phyloP scores from a whole-genome alignment of 2,797 vertebrate species.

The Pogoniulus pusillus region DNA sequence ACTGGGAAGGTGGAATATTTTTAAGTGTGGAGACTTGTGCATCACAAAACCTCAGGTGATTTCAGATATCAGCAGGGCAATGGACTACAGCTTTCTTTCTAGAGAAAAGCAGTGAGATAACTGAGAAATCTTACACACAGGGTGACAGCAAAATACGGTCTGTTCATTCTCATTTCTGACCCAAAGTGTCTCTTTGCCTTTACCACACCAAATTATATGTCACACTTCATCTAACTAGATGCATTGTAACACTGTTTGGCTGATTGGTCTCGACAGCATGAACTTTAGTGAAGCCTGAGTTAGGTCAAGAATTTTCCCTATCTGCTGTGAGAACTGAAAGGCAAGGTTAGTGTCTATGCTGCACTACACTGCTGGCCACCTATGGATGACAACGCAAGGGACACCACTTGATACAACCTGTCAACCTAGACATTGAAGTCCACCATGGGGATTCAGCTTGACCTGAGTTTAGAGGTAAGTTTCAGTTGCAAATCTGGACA shows the following conservation, averaged over 20 bases:
- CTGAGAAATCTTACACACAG: not conserved
- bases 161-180: constrained; percentile 29
- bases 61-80: not conserved
- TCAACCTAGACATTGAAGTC: not conserved
- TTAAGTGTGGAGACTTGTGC: not conserved
- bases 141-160: not conserved
- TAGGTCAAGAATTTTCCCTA: not conserved
- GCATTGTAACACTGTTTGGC: not conserved
- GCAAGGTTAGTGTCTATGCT: not conserved
- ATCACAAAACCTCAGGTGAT: not conserved
- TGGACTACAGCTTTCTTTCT: not conserved
- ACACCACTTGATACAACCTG: not conserved
- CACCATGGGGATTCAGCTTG: not conserved
- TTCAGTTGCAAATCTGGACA: not conserved
- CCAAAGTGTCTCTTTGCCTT: not conserved
- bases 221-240: not conserved
- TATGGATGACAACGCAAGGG: not conserved
- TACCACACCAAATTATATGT: not conserved
- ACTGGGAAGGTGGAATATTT: not conserved
- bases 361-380: not conserved
- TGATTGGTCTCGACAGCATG: not conserved
- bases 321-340: not conserved
- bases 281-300: not conserved
- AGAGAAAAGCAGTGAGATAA: not conserved
- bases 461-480: not conserved